These are phyloP conservation scores for Macrobrachium nipponense DNA, from an alignment of 1,140 invertebrate genomes.

Conservation along the genomic window DNA sequence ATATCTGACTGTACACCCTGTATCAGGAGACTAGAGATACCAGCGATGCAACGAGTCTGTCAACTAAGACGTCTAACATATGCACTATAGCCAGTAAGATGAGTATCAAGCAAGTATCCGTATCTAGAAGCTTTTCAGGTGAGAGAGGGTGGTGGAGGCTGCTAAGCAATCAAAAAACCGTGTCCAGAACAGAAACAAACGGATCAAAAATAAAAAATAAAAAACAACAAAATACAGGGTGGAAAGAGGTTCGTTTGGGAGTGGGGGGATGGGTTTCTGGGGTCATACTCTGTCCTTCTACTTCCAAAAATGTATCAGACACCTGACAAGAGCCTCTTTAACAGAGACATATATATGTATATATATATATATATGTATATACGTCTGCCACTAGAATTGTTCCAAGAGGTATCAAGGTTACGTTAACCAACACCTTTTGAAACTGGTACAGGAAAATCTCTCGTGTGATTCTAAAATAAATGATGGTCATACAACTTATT, in stretches of 20 bases:
- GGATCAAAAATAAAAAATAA: neutral
- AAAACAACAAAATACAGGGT: slow-evolving; percentile 24
- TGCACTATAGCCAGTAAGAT: slow-evolving; percentile 43
- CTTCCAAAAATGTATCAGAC: neutral
- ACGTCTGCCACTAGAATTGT: no score
- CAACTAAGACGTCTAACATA: slow-evolving; percentile 66
- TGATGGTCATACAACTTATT: no score
- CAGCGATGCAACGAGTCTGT: slow-evolving; percentile 64
- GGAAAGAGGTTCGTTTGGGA: neutral
- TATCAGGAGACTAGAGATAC: slow-evolving; percentile 34
- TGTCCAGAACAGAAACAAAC: slow-evolving; percentile 24
- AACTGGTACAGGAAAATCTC: no score
- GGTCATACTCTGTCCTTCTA: slow-evolving; percentile 42
- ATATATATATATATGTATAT: neutral
- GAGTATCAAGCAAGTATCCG: slow-evolving; percentile 51
- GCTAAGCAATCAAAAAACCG: slow-evolving; percentile 11
- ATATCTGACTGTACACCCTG: neutral
- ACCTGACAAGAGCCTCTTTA: no score
- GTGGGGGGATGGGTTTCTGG: slow-evolving; percentile 21
- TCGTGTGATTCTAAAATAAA: no score
- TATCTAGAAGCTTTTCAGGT: slow-evolving; percentile 44
- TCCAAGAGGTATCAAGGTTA: no score
- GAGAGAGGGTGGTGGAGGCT: slow-evolving; percentile 14
- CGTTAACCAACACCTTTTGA: no score
- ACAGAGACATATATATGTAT: neutral